Evolutionary conservation across 2,888 invertebrate species (phyloP).

Genomic region (Notodonta ziczac): DNA sequence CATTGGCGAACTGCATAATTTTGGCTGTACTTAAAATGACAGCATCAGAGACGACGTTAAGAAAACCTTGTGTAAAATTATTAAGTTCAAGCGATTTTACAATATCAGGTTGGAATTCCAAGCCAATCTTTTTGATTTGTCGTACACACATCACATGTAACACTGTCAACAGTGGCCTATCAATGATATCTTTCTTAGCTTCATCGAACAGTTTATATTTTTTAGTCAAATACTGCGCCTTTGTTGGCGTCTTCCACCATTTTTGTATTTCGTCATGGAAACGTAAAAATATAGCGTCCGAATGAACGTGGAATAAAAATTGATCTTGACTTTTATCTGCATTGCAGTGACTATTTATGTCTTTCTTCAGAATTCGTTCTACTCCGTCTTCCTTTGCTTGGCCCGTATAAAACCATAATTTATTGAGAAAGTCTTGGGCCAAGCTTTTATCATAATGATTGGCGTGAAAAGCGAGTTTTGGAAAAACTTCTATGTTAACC

Average conservation of each 20-base stretch:
- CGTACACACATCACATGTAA: slow-evolving; percentile 46
- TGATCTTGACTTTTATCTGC: slow-evolving; percentile 36
- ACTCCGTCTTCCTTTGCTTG: slow-evolving; percentile 50
- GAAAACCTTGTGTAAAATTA: slow-evolving; percentile 18
- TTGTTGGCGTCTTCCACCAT: slow-evolving; percentile 50
- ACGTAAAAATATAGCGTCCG: slow-evolving; percentile 51
- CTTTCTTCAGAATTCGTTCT: slow-evolving; percentile 43
- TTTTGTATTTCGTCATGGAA: slow-evolving; percentile 56
- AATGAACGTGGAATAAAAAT: slow-evolving; percentile 44
- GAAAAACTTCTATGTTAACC: slow-evolving; percentile 43
- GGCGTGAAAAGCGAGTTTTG: slow-evolving; percentile 42
- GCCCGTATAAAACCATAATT: slow-evolving; percentile 53
- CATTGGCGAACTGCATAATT: slow-evolving; percentile 40
- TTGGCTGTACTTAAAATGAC: slow-evolving; percentile 43
- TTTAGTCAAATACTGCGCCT: slow-evolving; percentile 42
- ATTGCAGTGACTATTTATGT: slow-evolving; percentile 43
- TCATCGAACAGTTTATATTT: slow-evolving; percentile 40
- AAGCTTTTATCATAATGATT: slow-evolving; percentile 40
- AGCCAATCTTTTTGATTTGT: slow-evolving; percentile 39
- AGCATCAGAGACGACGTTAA: slow-evolving; percentile 41
- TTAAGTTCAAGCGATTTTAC: slow-evolving; percentile 35
- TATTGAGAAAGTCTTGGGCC: slow-evolving; percentile 44
- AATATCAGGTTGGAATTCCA: slow-evolving; percentile 33
- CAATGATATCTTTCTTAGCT: slow-evolving; percentile 47
- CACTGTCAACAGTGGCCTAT: slow-evolving; percentile 47